Conservation (phyloP, 2,113 vertebrate genomes). For the Thryonomys swinderianus region DNA sequence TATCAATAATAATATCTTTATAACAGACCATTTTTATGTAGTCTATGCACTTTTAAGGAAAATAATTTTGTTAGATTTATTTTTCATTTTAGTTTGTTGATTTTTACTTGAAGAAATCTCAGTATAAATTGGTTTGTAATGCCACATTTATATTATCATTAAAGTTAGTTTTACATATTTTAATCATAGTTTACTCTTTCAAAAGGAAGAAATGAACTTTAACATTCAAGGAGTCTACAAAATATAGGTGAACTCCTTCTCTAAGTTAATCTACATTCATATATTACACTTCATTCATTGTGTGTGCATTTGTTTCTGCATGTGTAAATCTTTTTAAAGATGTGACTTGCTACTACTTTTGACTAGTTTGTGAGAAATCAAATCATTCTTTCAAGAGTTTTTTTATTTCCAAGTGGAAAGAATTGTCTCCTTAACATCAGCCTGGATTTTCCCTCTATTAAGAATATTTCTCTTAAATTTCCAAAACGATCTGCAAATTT, state of each 20-base stretch:
- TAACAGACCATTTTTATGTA: background rate
- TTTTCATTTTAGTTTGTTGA: background rate
- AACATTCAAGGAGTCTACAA: background rate
- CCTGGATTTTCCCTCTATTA: background rate
- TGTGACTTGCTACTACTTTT: background rate
- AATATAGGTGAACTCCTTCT: background rate
- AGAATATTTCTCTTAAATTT: background rate
- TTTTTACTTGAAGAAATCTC: background rate
- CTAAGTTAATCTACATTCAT: background rate
- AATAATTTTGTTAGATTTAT: background rate
- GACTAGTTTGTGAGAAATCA: background rate
- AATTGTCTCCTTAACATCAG: background rate
- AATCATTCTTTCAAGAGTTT: background rate
- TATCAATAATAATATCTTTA: background rate
- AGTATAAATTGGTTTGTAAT: background rate
- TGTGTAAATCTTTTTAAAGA: background rate
- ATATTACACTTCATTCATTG: background rate
- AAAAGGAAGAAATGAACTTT: background rate
- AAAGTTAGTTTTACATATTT: background rate
- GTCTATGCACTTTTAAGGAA: background rate
- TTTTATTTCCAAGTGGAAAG: background rate
- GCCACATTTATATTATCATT: background rate
- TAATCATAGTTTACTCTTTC: background rate
- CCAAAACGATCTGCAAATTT: background rate
- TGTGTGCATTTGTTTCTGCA: background rate